Evolutionary conservation across 30 jellyfish, hydroid and myxozoan species (phyloP), one percentile per base, ranked within the genome.

Genomic region (Hydra vulgaris): DNA sequence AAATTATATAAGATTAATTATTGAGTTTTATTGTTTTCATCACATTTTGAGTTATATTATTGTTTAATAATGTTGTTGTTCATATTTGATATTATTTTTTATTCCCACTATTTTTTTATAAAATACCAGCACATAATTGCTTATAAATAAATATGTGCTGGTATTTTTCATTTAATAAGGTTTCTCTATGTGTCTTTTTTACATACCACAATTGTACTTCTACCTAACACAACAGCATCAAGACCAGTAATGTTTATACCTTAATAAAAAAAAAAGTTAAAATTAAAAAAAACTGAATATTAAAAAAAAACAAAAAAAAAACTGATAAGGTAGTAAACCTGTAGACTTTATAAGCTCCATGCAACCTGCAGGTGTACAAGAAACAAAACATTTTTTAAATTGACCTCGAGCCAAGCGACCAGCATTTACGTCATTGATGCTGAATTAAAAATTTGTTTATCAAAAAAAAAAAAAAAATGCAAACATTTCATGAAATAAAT

Each of bases 311-410:
- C 61, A 40, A 40, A 40, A 40, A 40, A 40, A 40, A 5, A 40
- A 40, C 61, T 40, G 8, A 40, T n/a, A n/a, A n/a, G n/a, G n/a
- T 18, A 78, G 61, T 24, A 19, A 0, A 78, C 95, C 97, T 75
- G 90, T 83, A 12, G 76, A 54, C 66, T 80, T 72, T 20, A 91
- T 86, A 16, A 91, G 86, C 54, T 86, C 82, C 95, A 91, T 81
- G 82, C 98, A 91, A 21, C 98, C 98, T 70, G 85, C 78, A 19
- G 98, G 98, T 7, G 98, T 91, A 70, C 98, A 91, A 0, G 98
- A 95, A 20, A 83, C 80, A 70, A 91, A 91, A 68, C 98, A 91
- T 54, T 86, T 83, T 23, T 77, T 67, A n/a, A 86, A 19, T 24
- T 91, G 89, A 0, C 98, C 98, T 66, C 98, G 83, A 15, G 96